These are phyloP conservation scores for Onychostruthus taczanowskii DNA, from an alignment of 2,113 vertebrate genomes.

Conservation along the genomic window DNA sequence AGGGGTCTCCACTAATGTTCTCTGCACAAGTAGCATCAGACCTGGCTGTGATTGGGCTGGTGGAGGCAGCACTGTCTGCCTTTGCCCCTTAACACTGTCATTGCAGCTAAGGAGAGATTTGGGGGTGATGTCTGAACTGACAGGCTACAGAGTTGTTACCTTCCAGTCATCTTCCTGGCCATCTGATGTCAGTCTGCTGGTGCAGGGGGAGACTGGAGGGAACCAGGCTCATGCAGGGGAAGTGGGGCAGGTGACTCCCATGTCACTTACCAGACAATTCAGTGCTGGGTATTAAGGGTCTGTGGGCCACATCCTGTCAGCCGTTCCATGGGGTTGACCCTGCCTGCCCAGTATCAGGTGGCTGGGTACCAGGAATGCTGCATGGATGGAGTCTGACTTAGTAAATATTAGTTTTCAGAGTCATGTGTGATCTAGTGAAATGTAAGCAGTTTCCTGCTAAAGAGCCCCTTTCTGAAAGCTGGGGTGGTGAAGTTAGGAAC, in stretches of 20 bases:
- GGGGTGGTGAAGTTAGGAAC: not conserved
- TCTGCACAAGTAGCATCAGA: not conserved
- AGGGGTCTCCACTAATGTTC: not conserved
- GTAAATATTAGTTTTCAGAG: not conserved
- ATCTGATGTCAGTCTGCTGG: not conserved
- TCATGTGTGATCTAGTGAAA: not conserved
- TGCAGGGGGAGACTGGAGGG: accelerated
- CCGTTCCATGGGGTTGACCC: accelerated
- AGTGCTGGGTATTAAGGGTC: not conserved
- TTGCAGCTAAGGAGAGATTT: not conserved
- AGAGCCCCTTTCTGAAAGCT: not conserved
- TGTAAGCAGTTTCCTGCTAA: not conserved
- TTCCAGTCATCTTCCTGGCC: not conserved
- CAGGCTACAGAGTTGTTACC: not conserved
- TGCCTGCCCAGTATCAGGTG: not conserved
- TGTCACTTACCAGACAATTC: not conserved
- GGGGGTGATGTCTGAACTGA: not conserved
- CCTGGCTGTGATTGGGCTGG: not conserved
- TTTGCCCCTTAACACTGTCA: not conserved
- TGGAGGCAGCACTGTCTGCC: not conserved
- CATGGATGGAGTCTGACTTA: not conserved
- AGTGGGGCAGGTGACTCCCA: not conserved
- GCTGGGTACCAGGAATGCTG: accelerated
- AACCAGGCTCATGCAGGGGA: accelerated
- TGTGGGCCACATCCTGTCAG: not conserved